phyloP scores from a whole-genome alignment of 2,797 vertebrate genomes.

The Delichon dasypus region DNA sequence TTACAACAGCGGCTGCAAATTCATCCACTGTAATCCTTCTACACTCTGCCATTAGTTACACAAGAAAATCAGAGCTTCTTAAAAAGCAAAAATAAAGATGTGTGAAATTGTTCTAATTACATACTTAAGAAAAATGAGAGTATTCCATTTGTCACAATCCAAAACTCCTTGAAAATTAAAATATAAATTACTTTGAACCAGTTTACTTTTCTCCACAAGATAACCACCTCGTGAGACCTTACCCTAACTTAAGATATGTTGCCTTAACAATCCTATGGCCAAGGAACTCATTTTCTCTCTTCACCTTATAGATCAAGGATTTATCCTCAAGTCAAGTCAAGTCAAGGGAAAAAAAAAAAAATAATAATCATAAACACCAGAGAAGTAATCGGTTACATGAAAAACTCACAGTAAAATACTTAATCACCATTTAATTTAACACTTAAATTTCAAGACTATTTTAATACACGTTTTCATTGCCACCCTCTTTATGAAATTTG shows the following conservation, averaged over 20 bases:
- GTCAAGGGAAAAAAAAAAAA: neutral
- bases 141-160: neutral
- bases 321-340: neutral
- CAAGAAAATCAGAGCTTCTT: conserved; percentile 35
- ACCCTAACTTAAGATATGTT: neutral
- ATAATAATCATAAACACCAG: neutral
- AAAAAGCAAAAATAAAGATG: conserved; percentile 53
- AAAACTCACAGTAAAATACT: neutral
- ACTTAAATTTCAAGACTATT: neutral
- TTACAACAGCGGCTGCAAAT: conserved; percentile 59
- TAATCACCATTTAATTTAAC: neutral
- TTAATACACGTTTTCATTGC: neutral
- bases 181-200: neutral
- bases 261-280: neutral
- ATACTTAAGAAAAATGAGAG: conserved; percentile 11
- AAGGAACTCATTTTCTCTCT: neutral
- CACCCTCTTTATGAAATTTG: neutral
- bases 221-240: neutral
- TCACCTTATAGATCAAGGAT: neutral
- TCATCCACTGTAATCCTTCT: conserved; percentile 58
- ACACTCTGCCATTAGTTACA: conserved; percentile 41
- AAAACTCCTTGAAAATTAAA: conserved; percentile 36
- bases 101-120: conserved; percentile 50
- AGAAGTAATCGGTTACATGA: neutral
- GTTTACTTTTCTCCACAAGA: neutral